Evolutionary conservation across 1,140 invertebrate genomes (phyloP).

Genomic region (Drosophila athabasca): DNA sequence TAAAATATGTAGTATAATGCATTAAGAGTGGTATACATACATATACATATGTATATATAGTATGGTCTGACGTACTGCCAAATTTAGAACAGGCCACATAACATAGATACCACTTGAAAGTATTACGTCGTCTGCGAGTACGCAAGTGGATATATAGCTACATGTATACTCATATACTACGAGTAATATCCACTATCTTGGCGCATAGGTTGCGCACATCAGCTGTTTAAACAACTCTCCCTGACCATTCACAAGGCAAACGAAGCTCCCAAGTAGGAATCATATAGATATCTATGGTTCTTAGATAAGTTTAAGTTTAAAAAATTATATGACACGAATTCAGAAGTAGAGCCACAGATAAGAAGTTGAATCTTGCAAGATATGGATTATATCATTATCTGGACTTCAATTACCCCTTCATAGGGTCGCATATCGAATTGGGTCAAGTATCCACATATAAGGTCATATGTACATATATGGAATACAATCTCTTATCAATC

Average conservation of each 20-base stretch:
- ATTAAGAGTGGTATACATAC: conserved; percentile 8
- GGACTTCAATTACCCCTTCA: too few species aligned
- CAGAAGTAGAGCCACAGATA: too few species aligned
- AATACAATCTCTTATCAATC: too few species aligned
- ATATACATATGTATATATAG: conserved; percentile 6
- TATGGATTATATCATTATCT: too few species aligned
- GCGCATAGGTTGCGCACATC: not conserved
- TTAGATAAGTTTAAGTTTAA: not conserved
- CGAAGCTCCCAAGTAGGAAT: not conserved
- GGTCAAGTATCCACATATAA: too few species aligned
- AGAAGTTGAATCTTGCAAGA: too few species aligned
- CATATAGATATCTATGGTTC: not conserved
- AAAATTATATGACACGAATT: too few species aligned
- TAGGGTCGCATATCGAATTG: too few species aligned
- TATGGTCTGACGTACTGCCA: conserved; percentile 30
- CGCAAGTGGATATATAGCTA: not conserved
- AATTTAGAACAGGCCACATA: conserved; percentile 33
- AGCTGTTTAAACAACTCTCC: conserved; percentile 1
- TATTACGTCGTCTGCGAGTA: conserved; percentile 11
- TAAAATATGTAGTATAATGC: conserved; percentile 19
- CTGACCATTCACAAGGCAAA: conserved; percentile 11
- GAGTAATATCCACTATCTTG: conserved; percentile 19
- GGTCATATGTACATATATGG: too few species aligned
- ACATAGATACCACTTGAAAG: conserved; percentile 11
- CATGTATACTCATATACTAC: not conserved